These are phyloP conservation scores for Rhipidura dahli DNA, from an alignment of 2,113 vertebrate species.

Conservation along the genomic window DNA sequence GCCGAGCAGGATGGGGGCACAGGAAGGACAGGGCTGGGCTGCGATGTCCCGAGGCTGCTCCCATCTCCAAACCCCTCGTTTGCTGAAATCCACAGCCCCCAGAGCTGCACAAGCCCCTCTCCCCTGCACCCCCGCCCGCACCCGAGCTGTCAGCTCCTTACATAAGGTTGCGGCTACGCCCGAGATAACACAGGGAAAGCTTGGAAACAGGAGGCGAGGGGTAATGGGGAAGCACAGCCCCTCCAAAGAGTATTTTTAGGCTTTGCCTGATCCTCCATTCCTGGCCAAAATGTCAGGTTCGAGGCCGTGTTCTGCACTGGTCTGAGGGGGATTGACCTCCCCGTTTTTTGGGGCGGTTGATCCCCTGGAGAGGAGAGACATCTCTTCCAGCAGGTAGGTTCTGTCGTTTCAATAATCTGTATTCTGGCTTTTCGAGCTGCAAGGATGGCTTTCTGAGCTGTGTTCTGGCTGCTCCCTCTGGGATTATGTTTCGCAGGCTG, in stretches of 20 bases:
- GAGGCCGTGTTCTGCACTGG: fast-evolving
- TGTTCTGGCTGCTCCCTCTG: background rate
- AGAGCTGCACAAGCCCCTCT: background rate
- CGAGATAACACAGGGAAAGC: background rate
- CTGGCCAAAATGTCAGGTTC: fast-evolving
- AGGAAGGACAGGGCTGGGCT: background rate
- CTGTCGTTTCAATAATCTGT: background rate
- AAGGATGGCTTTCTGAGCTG: background rate
- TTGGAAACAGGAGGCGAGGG: background rate
- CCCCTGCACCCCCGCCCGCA: background rate
- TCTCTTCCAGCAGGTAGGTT: background rate
- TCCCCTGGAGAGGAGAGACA: background rate
- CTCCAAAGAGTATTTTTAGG: background rate
- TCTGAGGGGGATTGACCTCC: background rate
- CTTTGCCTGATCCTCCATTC: background rate
- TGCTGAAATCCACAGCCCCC: background rate
- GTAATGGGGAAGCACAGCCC: background rate
- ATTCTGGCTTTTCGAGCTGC: background rate
- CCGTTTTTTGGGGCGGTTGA: background rate
- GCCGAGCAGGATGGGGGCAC: fast-evolving
- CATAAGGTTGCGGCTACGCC: slow-evolving; percentile 31
- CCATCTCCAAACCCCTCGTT: fast-evolving
- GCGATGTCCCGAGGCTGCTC: fast-evolving
- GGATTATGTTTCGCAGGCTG: background rate
- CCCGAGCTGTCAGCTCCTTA: slow-evolving; percentile 50